Conservation (phyloP, 2,113 vertebrate species). For the Poeciliopsis occidentalis region DNA sequence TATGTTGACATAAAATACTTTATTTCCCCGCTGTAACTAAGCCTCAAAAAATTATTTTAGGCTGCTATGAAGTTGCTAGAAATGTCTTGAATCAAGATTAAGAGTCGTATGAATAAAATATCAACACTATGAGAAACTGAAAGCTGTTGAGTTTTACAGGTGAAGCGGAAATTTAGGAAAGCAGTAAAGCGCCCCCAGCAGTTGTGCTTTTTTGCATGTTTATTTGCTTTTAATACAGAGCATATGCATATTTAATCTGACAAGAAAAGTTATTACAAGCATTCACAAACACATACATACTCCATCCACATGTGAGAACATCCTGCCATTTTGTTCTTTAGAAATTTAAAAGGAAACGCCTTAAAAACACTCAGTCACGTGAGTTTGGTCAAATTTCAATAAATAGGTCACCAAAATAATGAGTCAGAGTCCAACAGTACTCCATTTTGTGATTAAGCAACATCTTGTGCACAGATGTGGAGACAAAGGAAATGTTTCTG, state of each 20-base stretch:
- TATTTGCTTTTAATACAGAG: conserved; percentile 66
- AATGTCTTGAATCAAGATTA: no score
- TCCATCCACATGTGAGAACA: conserved; percentile 18
- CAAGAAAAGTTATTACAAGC: conserved; percentile 44
- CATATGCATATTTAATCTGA: conserved; percentile 63
- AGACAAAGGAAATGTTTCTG: background rate
- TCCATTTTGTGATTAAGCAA: conserved; percentile 1
- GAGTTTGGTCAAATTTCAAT: conserved; percentile 10
- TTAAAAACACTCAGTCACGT: background rate
- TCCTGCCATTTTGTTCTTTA: conserved; percentile 12
- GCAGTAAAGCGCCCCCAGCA: conserved; percentile 6
- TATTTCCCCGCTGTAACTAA: no score
- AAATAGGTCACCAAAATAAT: background rate
- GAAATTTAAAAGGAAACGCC: conserved; percentile 1
- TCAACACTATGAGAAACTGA: no score
- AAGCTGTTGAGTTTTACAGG: background rate
- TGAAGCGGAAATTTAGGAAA: background rate
- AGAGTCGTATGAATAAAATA: no score
- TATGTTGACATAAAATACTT: no score
- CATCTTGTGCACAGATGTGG: conserved; percentile 2
- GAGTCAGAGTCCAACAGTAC: background rate
- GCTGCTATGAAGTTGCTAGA: no score
- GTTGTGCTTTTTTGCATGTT: conserved; percentile 57
- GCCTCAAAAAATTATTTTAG: no score
- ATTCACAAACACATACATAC: conserved; percentile 51